Base-by-base conservation (phyloP, 1,140 invertebrate genomes). In the Thaumatotibia leucotreta region DNA sequence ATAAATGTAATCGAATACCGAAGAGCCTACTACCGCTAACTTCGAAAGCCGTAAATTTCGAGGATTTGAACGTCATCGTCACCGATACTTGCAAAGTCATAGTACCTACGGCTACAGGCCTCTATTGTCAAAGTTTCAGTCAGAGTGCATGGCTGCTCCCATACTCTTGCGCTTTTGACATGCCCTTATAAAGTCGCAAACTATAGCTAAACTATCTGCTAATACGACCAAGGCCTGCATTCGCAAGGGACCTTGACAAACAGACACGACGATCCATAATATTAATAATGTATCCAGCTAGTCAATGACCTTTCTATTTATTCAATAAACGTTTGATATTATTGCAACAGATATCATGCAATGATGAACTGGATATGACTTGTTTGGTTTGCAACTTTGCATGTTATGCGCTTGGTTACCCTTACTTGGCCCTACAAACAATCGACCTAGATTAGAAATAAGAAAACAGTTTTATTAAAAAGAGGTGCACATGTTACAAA, bases 251-350 rank as follows among this genome's bases (percentile, higher is more conserved):
- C 52, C 52, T 58, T 58, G 52, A 58, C 24, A 58, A 9, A 27
- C 22, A 58, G 22, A 24, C 1, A 10, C 11, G 22, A 58, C 6
- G 23, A 58, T 58, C 39, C 39, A 45, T n/a, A 45, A 45, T n/a
- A 27, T 17, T n/a, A 45, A 45, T n/a, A 27, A 27, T 58, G 24
- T 58, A 58, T 58, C 52, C 14, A 14, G 2, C 39, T 58, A 58
- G 52, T 58, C 52, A 58, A 58, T 27, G 52, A 58, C 52, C 52
- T 58, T 58, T 58, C 23, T 24, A 58, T 58, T 58, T 45, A 45
- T 58, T 58, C 52, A 58, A 58, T 58, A 58, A 58, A 14, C 52
- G 39, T 58, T 52, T 20, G 49, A 23, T 24, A 32, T 23, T 58
- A 58, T 58, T 58, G 52, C 52, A 58, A 58, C 24, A 58, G 23